These are phyloP conservation scores for Pogonomyrmex californicus DNA, from an alignment of 1,140 invertebrate species.

Conservation along the genomic window DNA sequence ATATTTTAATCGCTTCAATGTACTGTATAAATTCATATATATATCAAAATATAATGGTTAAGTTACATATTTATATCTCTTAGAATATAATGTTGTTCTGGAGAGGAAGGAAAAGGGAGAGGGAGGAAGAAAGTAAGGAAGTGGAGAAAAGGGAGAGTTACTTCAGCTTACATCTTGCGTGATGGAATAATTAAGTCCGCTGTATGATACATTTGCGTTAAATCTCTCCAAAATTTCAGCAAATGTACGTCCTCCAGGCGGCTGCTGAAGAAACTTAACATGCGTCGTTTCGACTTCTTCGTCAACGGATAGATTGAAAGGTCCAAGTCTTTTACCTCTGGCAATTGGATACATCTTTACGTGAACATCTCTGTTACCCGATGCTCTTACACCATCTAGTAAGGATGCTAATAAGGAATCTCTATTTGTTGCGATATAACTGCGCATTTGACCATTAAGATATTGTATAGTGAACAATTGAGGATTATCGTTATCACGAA, in stretches of 20 bases:
- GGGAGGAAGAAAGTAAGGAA: no score
- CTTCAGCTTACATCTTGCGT: slow-evolving; percentile 95
- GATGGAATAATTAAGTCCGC: slow-evolving; percentile 97
- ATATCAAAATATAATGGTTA: slow-evolving; percentile 16
- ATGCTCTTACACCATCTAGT: slow-evolving; percentile 97
- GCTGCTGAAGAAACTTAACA: slow-evolving; percentile 93
- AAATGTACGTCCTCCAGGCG: slow-evolving; percentile 88
- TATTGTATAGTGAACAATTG: slow-evolving; percentile 98
- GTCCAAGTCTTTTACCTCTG: slow-evolving; percentile 95
- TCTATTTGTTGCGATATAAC: slow-evolving; percentile 95
- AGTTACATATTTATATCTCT: not conserved
- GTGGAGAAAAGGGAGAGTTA: slow-evolving; percentile 33
- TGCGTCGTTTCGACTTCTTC: slow-evolving; percentile 98
- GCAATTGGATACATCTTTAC: slow-evolving; percentile 95
- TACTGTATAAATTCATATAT: slow-evolving; percentile 58
- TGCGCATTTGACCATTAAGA: slow-evolving; percentile 95
- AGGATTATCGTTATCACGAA: slow-evolving; percentile 96
- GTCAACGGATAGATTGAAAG: slow-evolving; percentile 95
- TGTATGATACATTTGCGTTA: slow-evolving; percentile 99
- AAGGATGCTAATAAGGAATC: slow-evolving; percentile 98
- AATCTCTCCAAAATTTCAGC: slow-evolving; percentile 95
- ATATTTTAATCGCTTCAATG: slow-evolving; percentile 75
- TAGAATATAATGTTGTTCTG: slow-evolving; percentile 12
- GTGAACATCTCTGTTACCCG: slow-evolving; percentile 99
- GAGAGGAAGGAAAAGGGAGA: no score